Evolutionary conservation across 2,113 vertebrate genomes (phyloP), one percentile per base, ranked within the genome.

Genomic region (Sinosuthora webbiana): DNA sequence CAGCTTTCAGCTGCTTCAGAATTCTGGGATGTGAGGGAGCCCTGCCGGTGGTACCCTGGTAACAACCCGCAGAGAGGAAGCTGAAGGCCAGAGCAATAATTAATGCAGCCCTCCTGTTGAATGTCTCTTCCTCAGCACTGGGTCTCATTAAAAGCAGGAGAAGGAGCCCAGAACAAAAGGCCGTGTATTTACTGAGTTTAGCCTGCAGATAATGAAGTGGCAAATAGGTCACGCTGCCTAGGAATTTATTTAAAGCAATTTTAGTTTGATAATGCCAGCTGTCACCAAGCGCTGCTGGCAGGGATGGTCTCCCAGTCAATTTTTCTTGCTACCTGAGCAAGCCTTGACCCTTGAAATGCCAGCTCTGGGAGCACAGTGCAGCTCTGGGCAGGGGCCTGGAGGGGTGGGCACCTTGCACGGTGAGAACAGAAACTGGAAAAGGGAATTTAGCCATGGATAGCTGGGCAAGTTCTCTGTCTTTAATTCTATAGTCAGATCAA

Each of bases 241-340:
- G 60, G 70, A 83, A 53, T 31, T 76, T 23, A 24, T 63, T 90
- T 62, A 42, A 85, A 75, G 65, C 57, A 6, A 42, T 73, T 91
- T 82, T 71, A 15, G 60, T 76, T 76, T 87, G 60, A 68, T 91
- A 95, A 90, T 77, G 55, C 18, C 75, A 83, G 71, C 63, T 77
- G 67, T 87, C 89, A 73, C 50, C 76, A 18, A 42, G 30, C 33
- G 45, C 37, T 76, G 50, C 44, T 53, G 20, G 50, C 49, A 67
- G n/a, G 27, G 7, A 39, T 22, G 16, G 16, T 57, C 33, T 90
- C 75, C 13, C 33, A 31, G 78, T 24, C 71, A 5, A 33, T 56
- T 84, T 73, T 70, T 64, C 41, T 81, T 91, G 35, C 28, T 13
- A 68, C 49, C 31, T 2, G 17, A 76, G 49, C 20, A 35, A 53